phyloP scores from a whole-genome alignment of 2,888 invertebrate genomes.

The Drosophila paranaensis region DNA sequence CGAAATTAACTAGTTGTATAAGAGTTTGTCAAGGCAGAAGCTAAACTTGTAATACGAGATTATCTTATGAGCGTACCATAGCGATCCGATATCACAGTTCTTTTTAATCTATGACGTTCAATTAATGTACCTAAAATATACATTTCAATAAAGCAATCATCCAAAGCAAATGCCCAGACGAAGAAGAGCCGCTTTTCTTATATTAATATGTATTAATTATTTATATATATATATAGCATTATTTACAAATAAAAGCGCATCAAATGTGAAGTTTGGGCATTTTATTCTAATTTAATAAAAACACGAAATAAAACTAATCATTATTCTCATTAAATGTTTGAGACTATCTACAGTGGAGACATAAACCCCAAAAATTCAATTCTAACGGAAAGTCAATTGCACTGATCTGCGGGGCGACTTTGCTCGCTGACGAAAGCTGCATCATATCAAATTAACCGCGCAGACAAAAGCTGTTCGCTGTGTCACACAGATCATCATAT shows the following conservation, averaged over 20 bases:
- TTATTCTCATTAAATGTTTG: neutral
- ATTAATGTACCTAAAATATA: constrained; percentile 46
- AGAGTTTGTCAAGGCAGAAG: constrained; percentile 30
- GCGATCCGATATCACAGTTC: constrained; percentile 33
- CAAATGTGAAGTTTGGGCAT: constrained; percentile 7
- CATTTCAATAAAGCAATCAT: constrained; percentile 37
- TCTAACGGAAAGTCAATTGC: neutral
- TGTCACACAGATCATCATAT: neutral
- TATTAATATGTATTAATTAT: constrained; percentile 11
- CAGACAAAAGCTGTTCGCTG: neutral
- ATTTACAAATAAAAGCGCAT: constrained; percentile 44
- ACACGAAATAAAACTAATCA: neutral
- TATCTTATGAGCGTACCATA: constrained; percentile 22
- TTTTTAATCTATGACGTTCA: constrained; percentile 43
- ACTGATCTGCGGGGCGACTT: constrained; percentile 2
- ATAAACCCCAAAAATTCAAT: neutral
- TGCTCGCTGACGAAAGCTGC: neutral
- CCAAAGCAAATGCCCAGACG: constrained; percentile 12
- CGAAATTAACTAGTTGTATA: constrained; percentile 35
- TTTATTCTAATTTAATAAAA: constrained; percentile 4
- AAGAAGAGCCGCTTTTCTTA: neutral
- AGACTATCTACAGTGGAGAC: neutral
- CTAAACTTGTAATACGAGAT: constrained; percentile 21
- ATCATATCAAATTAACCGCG: neutral
- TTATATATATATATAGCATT: constrained; percentile 20